Percentiles rank a stretch among this genome's conserved stretches.
Evolutionary conservation across 2,113 vertebrate genomes (phyloP).

Genomic region (Uropsilus gracilis): DNA sequence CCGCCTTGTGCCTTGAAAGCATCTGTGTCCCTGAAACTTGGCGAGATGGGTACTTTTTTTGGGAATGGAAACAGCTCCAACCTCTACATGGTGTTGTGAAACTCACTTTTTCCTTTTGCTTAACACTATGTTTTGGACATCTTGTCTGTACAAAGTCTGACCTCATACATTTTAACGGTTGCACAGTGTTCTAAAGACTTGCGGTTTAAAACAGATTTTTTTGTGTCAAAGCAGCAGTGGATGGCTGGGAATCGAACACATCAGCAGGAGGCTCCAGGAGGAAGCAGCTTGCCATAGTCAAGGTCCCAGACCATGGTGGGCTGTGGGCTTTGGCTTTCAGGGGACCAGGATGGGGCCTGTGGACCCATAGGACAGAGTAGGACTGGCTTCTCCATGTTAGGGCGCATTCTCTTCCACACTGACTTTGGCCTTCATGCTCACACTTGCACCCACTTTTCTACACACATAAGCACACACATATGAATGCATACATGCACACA

Average conservation of each 20-base stretch:
- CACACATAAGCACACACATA: background rate
- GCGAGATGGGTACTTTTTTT: background rate
- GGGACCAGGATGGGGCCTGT: background rate
- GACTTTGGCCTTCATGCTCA: background rate
- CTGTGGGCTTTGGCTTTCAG: background rate
- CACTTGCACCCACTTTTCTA: too few species aligned
- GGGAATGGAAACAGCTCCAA: background rate
- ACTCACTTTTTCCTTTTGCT: conserved; percentile 6
- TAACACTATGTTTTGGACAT: background rate
- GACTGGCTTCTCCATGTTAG: background rate
- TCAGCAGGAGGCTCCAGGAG: background rate
- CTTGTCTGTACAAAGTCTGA: background rate
- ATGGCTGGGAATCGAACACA: background rate
- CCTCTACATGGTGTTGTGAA: background rate
- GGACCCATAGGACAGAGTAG: rapidly evolving
- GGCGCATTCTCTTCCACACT: background rate
- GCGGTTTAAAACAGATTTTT: background rate
- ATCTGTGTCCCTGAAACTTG: conserved; percentile 16
- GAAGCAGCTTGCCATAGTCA: background rate
- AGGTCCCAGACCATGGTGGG: background rate
- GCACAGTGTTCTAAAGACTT: background rate
- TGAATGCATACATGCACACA: background rate
- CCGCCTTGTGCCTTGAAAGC: background rate
- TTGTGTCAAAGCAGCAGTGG: background rate
- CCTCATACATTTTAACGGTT: background rate